Conservation (phyloP, 2,797 vertebrate genomes). For the Poeciliopsis infans region DNA sequence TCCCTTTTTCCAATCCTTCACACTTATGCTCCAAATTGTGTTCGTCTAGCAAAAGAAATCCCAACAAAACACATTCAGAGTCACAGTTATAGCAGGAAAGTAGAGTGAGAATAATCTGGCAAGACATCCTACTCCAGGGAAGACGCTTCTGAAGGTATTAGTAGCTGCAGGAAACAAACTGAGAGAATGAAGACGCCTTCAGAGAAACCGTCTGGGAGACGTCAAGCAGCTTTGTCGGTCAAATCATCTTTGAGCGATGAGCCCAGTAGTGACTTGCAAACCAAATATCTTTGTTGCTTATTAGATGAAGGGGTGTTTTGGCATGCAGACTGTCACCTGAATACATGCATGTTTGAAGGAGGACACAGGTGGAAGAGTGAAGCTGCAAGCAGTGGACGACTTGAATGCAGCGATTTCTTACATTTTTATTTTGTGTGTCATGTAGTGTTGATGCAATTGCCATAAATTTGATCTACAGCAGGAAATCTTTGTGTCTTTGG, state of each 20-base stretch:
- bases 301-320: not conserved
- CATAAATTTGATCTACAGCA: not conserved
- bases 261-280: not conserved
- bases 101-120: not conserved
- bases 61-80: not conserved
- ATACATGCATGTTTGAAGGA: not conserved
- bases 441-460: not conserved
- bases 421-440: not conserved
- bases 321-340: not conserved
- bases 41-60: not conserved
- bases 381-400: not conserved
- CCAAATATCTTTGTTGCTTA: not conserved
- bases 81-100: not conserved
- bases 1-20: not conserved
- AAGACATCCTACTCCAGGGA: constrained; percentile 1
- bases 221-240: constrained; percentile 18
- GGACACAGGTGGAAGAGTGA: not conserved
- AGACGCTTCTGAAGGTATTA: constrained; percentile 10
- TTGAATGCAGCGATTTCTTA: not conserved
- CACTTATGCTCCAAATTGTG: not conserved
- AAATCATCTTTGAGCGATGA: not conserved
- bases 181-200: constrained; percentile 32
- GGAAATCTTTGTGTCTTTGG: not conserved
- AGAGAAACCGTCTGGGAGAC: constrained; percentile 4
- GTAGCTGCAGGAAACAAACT: constrained; percentile 21